Base-by-base conservation (phyloP, 2,888 invertebrate genomes). In the Nudaria mundana region DNA sequence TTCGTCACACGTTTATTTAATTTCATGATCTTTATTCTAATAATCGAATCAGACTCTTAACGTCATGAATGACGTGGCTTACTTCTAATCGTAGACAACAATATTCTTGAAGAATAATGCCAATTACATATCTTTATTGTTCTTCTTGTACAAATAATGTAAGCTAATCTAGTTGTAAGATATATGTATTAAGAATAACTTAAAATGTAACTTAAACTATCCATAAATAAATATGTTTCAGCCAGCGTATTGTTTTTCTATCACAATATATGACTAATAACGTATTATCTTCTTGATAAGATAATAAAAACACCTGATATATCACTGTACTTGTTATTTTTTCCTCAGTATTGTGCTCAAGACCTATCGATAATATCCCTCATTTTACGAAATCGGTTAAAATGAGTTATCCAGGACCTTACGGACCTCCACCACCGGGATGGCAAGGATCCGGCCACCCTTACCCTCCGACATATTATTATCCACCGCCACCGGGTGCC, bases 371-470 rank as follows among this genome's bases (percentile, higher is more conserved):
- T 5, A 14, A 28, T 15, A 28, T 28, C n/a, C n/a, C n/a, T n/a
- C n/a, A n/a, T n/a, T n/a, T n/a, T n/a, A n/a, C n/a, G n/a, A n/a
- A n/a, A n/a, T n/a, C 28, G 15, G 5, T 20, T 35, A 63, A 35
- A 20, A 84, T 84, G 84, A 83, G 81, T 59, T 77, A 72, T 31
- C 71, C 74, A 4, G 68, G 64, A 3, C 76, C 74, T 0, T 76
- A 76, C 37, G 71, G 71, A 0, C 64, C 70, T 0, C 71, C 36
- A 7, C 15, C 13, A 3, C 20, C 36, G 25, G 33, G 25, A 1
- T 15, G 16, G n/a, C 28, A 5, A 5, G 20, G 20, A 20, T 20
- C 20, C 2, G 20, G 14, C 8, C 39, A 22, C 1, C 71, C 12
- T 6, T 13, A 28, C 14, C 14, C 13, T 8, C 28, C 66, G 0